phyloP scores from a whole-genome alignment of 2,113 vertebrate species.

The Callochromis pleurospilus region DNA sequence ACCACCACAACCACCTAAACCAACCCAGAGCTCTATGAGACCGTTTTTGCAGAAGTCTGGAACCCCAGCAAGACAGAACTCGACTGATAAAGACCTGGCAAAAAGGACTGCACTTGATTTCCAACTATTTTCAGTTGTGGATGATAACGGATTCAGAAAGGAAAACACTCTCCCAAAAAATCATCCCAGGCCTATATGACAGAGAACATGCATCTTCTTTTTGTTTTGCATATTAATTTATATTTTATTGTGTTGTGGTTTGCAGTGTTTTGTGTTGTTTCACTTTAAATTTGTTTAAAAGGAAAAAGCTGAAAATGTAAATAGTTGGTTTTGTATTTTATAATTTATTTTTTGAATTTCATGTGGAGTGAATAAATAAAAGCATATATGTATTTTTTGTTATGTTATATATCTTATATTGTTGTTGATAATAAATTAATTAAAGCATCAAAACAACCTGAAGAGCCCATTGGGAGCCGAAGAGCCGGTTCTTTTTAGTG shows the following conservation, averaged over 20 bases:
- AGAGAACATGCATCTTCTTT: background rate
- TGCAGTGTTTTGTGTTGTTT: background rate
- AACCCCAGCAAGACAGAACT: background rate
- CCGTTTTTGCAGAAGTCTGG: rapidly evolving
- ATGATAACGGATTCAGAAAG: background rate
- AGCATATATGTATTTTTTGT: background rate
- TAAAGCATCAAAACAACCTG: background rate
- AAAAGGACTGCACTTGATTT: background rate
- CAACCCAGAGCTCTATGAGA: background rate
- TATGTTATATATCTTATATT: background rate
- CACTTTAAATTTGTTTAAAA: background rate
- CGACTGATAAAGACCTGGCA: background rate
- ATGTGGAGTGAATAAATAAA: background rate
- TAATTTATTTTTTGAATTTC: background rate
- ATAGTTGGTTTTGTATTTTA: background rate
- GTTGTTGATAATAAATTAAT: background rate
- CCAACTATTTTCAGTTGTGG: background rate
- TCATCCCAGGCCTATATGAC: background rate
- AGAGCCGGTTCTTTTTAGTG: background rate
- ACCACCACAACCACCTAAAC: background rate
- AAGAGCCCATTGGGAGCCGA: background rate
- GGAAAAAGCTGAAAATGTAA: background rate
- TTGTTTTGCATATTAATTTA: background rate
- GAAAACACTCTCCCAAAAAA: background rate
- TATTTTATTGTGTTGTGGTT: background rate